These are phyloP conservation scores for Aegotheles bennettii DNA, from an alignment of 2,113 vertebrate species.

Conservation along the genomic window DNA sequence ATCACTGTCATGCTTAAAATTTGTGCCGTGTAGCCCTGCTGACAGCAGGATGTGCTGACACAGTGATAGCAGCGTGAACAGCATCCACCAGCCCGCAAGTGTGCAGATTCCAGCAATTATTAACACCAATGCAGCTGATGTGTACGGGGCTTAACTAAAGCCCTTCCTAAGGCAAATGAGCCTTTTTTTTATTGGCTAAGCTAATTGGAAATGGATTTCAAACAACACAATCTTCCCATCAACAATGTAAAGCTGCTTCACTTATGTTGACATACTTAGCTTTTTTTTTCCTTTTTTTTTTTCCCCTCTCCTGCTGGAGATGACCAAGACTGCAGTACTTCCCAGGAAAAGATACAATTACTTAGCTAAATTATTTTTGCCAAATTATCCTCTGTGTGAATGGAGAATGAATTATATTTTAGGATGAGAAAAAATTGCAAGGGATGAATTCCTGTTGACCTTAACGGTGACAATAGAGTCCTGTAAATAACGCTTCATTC, in stretches of 20 bases:
- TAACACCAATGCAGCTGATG: conserved; percentile 3
- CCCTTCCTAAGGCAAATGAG: conserved; percentile 20
- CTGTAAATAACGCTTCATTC: conserved; percentile 41
- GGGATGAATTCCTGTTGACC: conserved; percentile 43
- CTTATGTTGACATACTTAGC: background rate
- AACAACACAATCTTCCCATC: background rate
- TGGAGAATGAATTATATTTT: conserved; percentile 49
- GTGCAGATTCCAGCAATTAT: background rate
- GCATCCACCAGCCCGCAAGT: background rate
- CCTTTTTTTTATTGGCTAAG: conserved; percentile 13
- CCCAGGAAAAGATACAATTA: background rate
- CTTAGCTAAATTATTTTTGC: background rate
- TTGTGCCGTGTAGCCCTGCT: background rate
- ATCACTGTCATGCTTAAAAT: background rate
- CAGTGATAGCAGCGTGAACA: background rate
- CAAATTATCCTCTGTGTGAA: background rate
- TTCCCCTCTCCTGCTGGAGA: background rate
- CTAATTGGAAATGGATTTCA: conserved; percentile 43
- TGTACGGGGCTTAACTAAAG: background rate
- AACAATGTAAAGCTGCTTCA: conserved; percentile 8
- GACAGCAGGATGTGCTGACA: conserved; percentile 37
- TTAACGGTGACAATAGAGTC: background rate
- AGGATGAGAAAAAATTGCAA: conserved; percentile 48
- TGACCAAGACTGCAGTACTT: background rate
- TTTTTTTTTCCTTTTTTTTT: background rate